Evolutionary conservation across 2,888 invertebrate species (phyloP), one percentile per base, ranked within the genome.

Genomic region (Xanthorhoe spadicearia): DNA sequence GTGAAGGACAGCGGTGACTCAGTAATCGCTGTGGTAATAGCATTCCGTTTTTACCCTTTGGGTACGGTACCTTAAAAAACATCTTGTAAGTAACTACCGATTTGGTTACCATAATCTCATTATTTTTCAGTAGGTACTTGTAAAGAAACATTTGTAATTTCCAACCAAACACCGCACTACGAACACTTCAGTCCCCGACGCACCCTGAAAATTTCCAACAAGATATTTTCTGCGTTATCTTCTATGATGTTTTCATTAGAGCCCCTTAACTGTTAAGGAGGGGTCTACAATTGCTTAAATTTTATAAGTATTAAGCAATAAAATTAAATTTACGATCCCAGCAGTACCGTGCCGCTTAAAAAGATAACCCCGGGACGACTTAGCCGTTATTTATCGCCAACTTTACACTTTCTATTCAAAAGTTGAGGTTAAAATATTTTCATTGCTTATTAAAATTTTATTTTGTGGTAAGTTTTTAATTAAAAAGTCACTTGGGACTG

Each of bases 301-400:
- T 83, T 85, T 79, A 78, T 81, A 81, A 83, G 81, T 83, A 79
- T 80, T 78, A 78, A 78, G 83, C 81, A 83, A 83, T 86, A 87
- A 85, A 84, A 85, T 83, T 77, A 81, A 86, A 86, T 87, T 87
- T 86, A 87, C 80, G 84, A 76, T 74, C 74, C 82, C 82, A 80
- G 78, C 76, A 73, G 70, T 68, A 66, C 70, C 74, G 67, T 78
- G 80, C 80, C 78, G 80, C 82, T 84, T 83, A 82, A 81, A 83
- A 83, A 85, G 86, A 86, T 86, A 85, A 86, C 86, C 85, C 74
- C 73, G 79, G 82, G 86, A 85, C 80, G 81, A 81, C 82, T 84
- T 84, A 79, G 80, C 75, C 79, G 79, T 83, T 85, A 84, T 86
- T 86, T 85, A 87, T 83, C 74, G 76, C 73, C 77, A 77, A 83